phyloP scores from a whole-genome alignment of 2,113 vertebrate species.

The Xenopus laevis region DNA sequence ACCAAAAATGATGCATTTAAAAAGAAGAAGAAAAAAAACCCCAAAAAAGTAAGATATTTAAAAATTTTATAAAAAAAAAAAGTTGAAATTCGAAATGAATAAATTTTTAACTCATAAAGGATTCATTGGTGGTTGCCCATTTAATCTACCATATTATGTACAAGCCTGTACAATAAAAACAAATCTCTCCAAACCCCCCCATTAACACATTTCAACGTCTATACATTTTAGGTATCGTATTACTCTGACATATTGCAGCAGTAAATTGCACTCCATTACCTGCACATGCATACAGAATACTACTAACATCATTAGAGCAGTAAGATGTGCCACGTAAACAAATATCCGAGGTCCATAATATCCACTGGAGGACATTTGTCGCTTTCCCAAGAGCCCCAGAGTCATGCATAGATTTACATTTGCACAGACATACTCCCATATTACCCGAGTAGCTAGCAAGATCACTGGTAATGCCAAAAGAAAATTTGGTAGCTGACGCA shows the following conservation, averaged over 20 bases:
- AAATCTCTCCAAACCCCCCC: background rate
- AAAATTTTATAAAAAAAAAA: too few species aligned
- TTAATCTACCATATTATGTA: too few species aligned
- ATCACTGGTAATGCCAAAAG: constrained; percentile 82
- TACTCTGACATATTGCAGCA: background rate
- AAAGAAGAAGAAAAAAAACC: too few species aligned
- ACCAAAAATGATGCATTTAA: too few species aligned
- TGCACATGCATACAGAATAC: constrained; percentile 91
- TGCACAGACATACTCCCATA: constrained; percentile 69
- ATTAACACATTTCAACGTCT: background rate
- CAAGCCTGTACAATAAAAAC: too few species aligned
- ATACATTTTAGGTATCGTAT: too few species aligned
- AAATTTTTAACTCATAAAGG: too few species aligned
- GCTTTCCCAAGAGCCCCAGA: constrained; percentile 70
- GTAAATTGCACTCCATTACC: constrained; percentile 61
- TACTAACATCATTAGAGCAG: constrained; percentile 73
- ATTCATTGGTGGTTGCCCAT: too few species aligned
- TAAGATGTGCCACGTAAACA: constrained; percentile 83
- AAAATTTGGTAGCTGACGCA: constrained; percentile 89
- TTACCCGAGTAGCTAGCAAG: constrained; percentile 68
- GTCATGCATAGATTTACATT: constrained; percentile 78
- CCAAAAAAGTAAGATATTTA: too few species aligned
- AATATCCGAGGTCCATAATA: constrained; percentile 77
- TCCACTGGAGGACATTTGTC: constrained; percentile 64
- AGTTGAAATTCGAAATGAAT: too few species aligned